Evolutionary conservation across 2,113 vertebrate species (phyloP).

Genomic region (Sus scrofa): T2T-Sscrofa CM000816.6:110747501-110748000

Average conservation of each 20-base stretch:
- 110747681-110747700: background rate
- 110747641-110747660: background rate
- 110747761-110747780: background rate
- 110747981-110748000: slow-evolving; percentile 23
- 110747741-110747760: slow-evolving; percentile 19
- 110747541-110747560: background rate
- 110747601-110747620: background rate
- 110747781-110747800: background rate
- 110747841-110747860: background rate
- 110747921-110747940: background rate
- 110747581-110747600: slow-evolving; percentile 26
- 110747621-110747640: slow-evolving; percentile 27
- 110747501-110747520: background rate
- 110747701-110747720: background rate
- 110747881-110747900: background rate
- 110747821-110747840: background rate
- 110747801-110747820: background rate
- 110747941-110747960: slow-evolving; percentile 46
- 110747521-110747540: background rate
- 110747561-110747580: slow-evolving; percentile 13
- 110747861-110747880: background rate
- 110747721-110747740: background rate
- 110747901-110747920: background rate
- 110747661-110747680: background rate
- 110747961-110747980: slow-evolving; percentile 45